These are phyloP conservation scores for Branchipolynoe longqiensis DNA, from an alignment of 2,888 invertebrate species.

Conservation along the genomic window DNA sequence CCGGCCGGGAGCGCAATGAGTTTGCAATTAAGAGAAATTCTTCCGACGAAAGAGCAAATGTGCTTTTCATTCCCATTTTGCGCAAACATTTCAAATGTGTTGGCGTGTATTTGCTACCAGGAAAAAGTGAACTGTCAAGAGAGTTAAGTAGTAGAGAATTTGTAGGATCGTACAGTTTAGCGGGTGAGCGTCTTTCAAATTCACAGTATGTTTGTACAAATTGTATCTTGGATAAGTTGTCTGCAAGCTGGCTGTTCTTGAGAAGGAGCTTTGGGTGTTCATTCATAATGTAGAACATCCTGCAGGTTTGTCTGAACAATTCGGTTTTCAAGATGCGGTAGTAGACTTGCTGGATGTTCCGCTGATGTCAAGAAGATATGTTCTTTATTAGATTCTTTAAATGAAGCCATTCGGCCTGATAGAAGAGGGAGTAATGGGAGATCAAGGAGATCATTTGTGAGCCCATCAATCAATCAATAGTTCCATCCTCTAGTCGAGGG, in stretches of 20 bases:
- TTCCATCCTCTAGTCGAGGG: too few species aligned
- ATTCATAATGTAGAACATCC: constrained; percentile 65
- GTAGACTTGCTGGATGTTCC: constrained; percentile 5
- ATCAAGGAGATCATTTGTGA: background rate
- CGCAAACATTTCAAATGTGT: background rate
- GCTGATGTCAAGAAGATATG: background rate
- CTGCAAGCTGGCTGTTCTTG: constrained; percentile 54
- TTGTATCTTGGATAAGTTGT: background rate
- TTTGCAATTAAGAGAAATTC: constrained; percentile 64
- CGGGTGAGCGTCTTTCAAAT: background rate
- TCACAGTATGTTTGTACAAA: background rate
- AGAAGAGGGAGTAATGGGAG: constrained; percentile 4
- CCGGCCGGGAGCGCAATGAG: constrained; percentile 58
- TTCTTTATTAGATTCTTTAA: background rate
- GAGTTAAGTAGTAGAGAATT: background rate
- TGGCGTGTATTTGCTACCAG: background rate
- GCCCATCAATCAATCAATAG: too few species aligned
- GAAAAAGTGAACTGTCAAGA: background rate
- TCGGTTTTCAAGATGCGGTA: background rate
- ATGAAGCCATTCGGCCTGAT: background rate
- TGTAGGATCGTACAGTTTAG: background rate
- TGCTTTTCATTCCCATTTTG: background rate
- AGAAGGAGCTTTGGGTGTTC: constrained; percentile 50
- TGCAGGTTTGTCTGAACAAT: background rate
- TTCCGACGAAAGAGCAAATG: constrained; percentile 64